Evolutionary conservation across 2,888 invertebrate genomes (phyloP), one percentile per base, ranked within the genome.

Genomic region (Biston stratarius): DNA sequence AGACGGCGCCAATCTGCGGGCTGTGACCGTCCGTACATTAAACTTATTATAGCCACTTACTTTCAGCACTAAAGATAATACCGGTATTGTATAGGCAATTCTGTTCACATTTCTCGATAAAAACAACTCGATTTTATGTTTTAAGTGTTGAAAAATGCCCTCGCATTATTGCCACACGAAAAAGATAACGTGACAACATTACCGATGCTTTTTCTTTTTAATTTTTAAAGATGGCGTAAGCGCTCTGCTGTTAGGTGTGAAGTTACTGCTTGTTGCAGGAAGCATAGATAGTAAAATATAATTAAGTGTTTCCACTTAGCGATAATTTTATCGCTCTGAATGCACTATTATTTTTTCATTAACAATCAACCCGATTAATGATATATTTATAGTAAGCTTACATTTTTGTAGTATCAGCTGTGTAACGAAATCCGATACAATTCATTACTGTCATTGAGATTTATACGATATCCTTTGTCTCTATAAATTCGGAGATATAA

Each of bases 41-140:
- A 90, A 90, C 85, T 87, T 88, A 87, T 91, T 91, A 91, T 90
- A 89, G 87, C 84, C 88, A 88, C 87, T 92, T 89, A 91, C 83
- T 86, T 75, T 76, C 76, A 80, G 85, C 85, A 84, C 84, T 90
- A 89, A 91, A 91, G 90, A 91, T 91, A 90, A 90, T 86, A 80
- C 85, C 84, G 79, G 83, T 87, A 90, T 90, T 89, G 89, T 89
- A 88, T 84, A 86, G 84, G 86, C 82, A 82, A 84, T 90, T 88
- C 81, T 83, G 87, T 90, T 85, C 87, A 86, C 86, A 88, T 89
- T 88, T 85, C 80, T 81, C 82, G 89, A 89, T 90, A 90, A 91
- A 86, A 84, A 83, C 77, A 80, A 81, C 82, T 88, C 86, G 86
- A 88, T 89, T 87, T 89, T 88, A 87, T 87, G 88, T 87, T 87